Conservation (phyloP, 2,797 vertebrate species). For the Kryptopterus vitreolus region DNA sequence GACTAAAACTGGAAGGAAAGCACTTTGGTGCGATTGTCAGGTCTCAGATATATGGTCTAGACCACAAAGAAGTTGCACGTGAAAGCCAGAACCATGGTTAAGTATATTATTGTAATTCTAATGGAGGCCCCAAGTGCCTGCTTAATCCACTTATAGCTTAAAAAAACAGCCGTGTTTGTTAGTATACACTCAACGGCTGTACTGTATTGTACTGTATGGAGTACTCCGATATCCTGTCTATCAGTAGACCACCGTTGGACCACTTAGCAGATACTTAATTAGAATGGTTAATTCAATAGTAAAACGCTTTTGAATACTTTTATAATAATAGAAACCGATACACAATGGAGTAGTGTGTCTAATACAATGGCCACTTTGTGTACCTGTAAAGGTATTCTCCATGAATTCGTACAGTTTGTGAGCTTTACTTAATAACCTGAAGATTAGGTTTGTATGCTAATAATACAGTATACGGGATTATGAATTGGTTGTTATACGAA, state of each 20-base stretch:
- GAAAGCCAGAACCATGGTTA: neutral
- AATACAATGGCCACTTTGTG: slow-evolving; percentile 1
- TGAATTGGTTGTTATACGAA: neutral
- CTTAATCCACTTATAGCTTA: neutral
- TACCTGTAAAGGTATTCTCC: neutral
- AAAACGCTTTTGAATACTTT: neutral
- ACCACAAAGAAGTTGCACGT: neutral
- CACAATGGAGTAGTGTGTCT: neutral
- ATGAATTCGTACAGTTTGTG: neutral
- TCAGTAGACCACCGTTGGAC: neutral
- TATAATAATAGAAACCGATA: neutral
- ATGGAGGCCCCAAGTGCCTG: neutral
- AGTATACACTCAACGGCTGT: neutral
- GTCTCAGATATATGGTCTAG: neutral
- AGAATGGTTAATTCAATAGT: neutral
- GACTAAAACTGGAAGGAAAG: neutral
- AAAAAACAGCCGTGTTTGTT: neutral
- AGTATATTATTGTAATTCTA: neutral
- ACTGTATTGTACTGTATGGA: neutral
- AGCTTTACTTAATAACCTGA: neutral
- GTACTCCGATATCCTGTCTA: neutral
- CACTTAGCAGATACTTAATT: neutral
- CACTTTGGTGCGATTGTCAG: neutral
- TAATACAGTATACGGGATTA: neutral
- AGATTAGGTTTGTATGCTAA: neutral